Evolutionary conservation across 2,113 vertebrate species (phyloP).

Genomic region (Verasper variegatus): DNA sequence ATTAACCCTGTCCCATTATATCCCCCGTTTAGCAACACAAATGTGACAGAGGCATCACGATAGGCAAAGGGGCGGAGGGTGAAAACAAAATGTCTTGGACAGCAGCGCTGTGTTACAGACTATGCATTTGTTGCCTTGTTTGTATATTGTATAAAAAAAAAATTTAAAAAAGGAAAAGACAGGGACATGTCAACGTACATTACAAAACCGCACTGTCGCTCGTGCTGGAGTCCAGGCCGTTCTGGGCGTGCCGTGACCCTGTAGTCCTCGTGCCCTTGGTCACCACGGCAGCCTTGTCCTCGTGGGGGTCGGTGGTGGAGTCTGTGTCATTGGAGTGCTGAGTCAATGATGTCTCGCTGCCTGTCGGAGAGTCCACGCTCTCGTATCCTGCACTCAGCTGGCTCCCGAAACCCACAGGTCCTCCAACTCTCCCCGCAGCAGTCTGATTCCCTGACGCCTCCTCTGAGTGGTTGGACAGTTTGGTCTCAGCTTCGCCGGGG

Average conservation of each 20-base stretch:
- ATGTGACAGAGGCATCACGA: constrained; percentile 89
- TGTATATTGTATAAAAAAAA: constrained; percentile 73
- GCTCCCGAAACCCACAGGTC: constrained; percentile 88
- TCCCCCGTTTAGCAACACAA: constrained; percentile 87
- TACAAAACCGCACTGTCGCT: constrained; percentile 80
- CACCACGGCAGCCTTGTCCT: constrained; percentile 91
- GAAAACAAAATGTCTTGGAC: constrained; percentile 71
- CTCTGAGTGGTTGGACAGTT: constrained; percentile 96
- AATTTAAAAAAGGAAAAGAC: constrained; percentile 52
- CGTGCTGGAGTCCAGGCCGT: constrained; percentile 93
- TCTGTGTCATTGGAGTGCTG: constrained; percentile 99
- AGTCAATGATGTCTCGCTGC: constrained; percentile 98
- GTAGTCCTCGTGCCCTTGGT: constrained; percentile 96
- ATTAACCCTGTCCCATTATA: constrained; percentile 85
- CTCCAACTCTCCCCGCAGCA: constrained; percentile 88
- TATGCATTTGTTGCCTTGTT: constrained; percentile 74
- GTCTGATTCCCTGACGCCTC: constrained; percentile 87
- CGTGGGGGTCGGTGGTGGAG: constrained; percentile 96
- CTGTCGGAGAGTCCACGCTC: constrained; percentile 99
- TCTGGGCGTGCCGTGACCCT: constrained; percentile 94
- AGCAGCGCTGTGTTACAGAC: constrained; percentile 72
- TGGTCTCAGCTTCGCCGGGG: constrained; percentile 89
- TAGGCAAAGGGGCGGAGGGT: constrained; percentile 81
- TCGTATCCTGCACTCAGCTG: constrained; percentile 97
- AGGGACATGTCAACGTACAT: constrained; percentile 76